Evolutionary conservation across 1,140 invertebrate species (phyloP), one percentile per base, ranked within the genome.

Genomic region (Stegodyphus dumicola): DNA sequence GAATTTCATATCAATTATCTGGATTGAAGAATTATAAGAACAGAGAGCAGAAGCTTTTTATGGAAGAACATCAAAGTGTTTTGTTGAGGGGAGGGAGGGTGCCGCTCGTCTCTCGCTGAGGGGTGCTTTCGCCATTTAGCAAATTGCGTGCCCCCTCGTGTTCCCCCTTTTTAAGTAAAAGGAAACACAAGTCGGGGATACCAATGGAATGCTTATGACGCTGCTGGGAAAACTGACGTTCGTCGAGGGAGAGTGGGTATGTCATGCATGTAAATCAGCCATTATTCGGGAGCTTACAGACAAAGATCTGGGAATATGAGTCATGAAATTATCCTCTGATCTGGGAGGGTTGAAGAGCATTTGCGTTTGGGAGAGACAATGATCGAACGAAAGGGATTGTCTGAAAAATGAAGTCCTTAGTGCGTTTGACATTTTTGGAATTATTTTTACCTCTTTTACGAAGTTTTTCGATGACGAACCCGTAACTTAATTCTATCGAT

Each of bases 241-340:
- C 0, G 56, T 9, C 1, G 10, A 1, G 52, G 77, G 66, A 0
- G 6, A 48, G 51, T 17, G 51, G 52, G 17, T 79, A 49, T 52
- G 77, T 70, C 77, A 79, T 70, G 66, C 77, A 79, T 79, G 77
- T 71, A 79, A 79, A 79, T 79, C 77, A 69, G 51, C 77, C 54
- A 79, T 79, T 79, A 79, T 79, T 77, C 64, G 33, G 56, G 17
- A 67, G 56, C 33, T 56, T 52, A 18, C 60, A 65, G 76, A 77
- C 33, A 48, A 17, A 53, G 48, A 7, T 7, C 11, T 54, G 65
- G 51, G 77, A 70, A 70, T 69, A 49, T 79, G 77, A 79, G 66
- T 79, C 77, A 79, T 70, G 60, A 7, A 13, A 56, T 56, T 49
- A 79, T 79, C 10, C 77, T 56, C 11, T 71, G 77, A 70, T 79